Conservation (phyloP, 2,113 vertebrate genomes). For the Chroicocephalus ridibundus region DNA sequence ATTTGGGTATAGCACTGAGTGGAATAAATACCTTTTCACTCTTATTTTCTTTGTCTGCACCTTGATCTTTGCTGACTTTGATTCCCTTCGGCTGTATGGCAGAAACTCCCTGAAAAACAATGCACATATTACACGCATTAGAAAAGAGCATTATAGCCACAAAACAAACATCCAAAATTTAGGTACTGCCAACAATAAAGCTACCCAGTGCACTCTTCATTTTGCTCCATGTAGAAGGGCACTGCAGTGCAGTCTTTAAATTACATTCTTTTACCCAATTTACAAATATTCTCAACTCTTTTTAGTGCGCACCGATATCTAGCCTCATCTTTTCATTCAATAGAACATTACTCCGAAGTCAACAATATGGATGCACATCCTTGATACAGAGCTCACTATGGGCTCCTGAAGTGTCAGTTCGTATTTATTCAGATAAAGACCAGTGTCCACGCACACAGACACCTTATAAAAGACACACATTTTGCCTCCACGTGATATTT, state of each 20-base stretch:
- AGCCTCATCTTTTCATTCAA: not conserved
- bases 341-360: not conserved
- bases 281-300: not conserved
- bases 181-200: not conserved
- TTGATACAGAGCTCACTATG: not conserved
- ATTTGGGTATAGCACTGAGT: not conserved
- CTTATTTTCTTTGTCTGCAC: conserved; percentile 34
- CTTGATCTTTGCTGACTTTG: conserved; percentile 35
- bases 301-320: not conserved
- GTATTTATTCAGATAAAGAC: not conserved
- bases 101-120: conserved; percentile 64
- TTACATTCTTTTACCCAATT: not conserved
- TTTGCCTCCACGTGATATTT: not conserved
- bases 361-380: not conserved
- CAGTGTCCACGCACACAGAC: not conserved
- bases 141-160: not conserved
- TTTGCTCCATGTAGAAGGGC: not conserved
- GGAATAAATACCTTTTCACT: conserved; percentile 70
- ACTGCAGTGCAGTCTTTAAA: not conserved
- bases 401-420: not conserved
- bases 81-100: conserved; percentile 44
- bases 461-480: not conserved
- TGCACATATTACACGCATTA: not conserved
- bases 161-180: not conserved
- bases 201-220: not conserved